Evolutionary conservation across 2,888 invertebrate species (phyloP).

Genomic region (Ophion ventricosus): DNA sequence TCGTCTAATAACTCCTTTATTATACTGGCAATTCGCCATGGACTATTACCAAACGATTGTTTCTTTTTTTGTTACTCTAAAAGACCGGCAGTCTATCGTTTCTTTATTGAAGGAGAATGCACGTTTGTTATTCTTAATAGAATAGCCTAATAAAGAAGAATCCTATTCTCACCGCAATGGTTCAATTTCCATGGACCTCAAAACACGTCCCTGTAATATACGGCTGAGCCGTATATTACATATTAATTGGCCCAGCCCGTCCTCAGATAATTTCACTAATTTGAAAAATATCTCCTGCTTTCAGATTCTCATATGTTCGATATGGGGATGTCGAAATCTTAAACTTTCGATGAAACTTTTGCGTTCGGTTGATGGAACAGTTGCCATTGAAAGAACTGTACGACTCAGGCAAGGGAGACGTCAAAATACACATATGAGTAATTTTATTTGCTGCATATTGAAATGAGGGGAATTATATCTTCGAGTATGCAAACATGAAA

Average conservation of each 20-base stretch:
- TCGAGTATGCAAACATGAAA: background rate
- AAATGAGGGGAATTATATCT: background rate
- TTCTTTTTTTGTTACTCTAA: background rate
- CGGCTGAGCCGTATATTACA: too few relatives aligned
- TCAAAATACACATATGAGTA: background rate
- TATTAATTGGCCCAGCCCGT: background rate
- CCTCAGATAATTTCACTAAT: background rate
- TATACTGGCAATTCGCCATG: conserved; percentile 60
- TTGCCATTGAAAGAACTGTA: background rate
- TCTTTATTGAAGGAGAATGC: conserved; percentile 6
- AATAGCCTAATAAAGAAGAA: conserved; percentile 9
- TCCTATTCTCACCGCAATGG: conserved; percentile 20
- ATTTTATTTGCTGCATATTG: background rate
- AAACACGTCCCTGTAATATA: background rate
- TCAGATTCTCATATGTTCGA: background rate
- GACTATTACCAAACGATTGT: conserved; percentile 24
- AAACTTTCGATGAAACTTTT: too few relatives aligned
- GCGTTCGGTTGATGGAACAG: background rate
- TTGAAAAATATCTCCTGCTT: background rate
- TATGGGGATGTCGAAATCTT: background rate
- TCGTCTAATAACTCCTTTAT: conserved; percentile 67
- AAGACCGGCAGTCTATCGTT: conserved; percentile 26
- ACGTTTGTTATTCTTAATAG: conserved; percentile 20
- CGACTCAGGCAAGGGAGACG: too few relatives aligned
- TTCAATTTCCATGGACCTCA: background rate